These are phyloP conservation scores for Lytechinus variegatus DNA, from an alignment of 35 echinoderm and acorn worm species.

Conservation along the genomic window DNA sequence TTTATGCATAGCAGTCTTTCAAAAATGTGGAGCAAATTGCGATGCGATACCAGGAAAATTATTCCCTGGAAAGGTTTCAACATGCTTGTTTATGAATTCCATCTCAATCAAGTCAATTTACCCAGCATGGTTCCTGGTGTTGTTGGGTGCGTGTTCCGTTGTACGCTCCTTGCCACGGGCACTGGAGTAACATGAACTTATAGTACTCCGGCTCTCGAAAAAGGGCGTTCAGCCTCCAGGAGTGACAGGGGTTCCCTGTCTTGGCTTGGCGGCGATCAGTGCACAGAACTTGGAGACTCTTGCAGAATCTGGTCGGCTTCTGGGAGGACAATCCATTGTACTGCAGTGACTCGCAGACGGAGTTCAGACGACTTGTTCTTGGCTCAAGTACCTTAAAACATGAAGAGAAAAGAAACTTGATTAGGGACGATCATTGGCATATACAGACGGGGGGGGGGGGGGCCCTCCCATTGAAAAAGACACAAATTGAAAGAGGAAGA, in stretches of 20 bases:
- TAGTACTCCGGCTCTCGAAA: neutral
- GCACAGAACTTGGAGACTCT: conserved; percentile 10
- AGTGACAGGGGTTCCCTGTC: neutral
- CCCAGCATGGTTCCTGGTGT: neutral
- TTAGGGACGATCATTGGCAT: too few species aligned
- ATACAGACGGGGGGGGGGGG: too few species aligned
- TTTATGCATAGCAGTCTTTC: too few species aligned
- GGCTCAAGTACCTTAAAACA: conserved; percentile 3
- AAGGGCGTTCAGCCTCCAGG: neutral
- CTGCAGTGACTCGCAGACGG: conserved; percentile 34
- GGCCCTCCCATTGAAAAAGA: too few species aligned
- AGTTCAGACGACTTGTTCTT: conserved; percentile 19
- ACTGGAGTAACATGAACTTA: conserved; percentile 44
- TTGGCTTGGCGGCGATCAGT: neutral
- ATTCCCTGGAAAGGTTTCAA: neutral
- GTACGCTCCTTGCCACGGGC: neutral
- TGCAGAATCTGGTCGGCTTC: conserved; percentile 11
- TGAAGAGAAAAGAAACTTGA: neutral
- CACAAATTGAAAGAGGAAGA: too few species aligned
- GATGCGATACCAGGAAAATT: too few species aligned
- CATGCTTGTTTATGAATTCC: neutral
- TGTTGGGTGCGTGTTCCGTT: neutral
- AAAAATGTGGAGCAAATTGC: too few species aligned
- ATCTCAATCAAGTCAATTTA: neutral
- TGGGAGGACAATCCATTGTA: neutral